A percentile compares a stretch with the other conserved stretches of the same genome.
Conservation (phyloP, 2,113 vertebrate genomes). For the Tursiops truncatus region DNA sequence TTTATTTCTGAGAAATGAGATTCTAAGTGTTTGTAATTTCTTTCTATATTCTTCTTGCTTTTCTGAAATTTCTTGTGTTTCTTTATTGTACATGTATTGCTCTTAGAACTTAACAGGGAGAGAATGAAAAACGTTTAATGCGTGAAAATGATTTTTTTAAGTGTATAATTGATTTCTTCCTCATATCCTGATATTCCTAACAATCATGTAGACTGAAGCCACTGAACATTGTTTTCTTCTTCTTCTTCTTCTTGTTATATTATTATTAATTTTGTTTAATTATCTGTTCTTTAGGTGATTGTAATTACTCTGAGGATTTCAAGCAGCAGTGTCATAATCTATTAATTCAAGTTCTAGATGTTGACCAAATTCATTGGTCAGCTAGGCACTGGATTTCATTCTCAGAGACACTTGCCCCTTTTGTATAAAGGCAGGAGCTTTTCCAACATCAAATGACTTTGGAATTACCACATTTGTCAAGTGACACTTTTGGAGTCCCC, state of each 20-base stretch:
- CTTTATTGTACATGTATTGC: not conserved
- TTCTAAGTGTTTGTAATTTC: not conserved
- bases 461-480: too few species aligned
- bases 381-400: not conserved
- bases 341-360: not conserved
- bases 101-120: not conserved
- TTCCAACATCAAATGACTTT: not conserved
- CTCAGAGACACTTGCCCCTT: not conserved
- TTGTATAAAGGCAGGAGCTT: not conserved
- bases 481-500: not conserved
- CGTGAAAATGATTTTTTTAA: not conserved
- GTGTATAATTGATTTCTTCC: not conserved
- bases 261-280: not conserved
- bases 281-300: not conserved
- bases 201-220: not conserved
- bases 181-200: not conserved
- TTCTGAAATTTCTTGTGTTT: not conserved
- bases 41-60: not conserved
- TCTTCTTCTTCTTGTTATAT: not conserved
- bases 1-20: not conserved
- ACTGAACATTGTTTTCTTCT: not conserved
- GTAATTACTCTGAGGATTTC: not conserved
- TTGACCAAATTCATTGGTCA: not conserved
- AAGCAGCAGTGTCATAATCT: not conserved
- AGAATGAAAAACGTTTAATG: not conserved